Conservation (phyloP, 2,113 vertebrate genomes). For the Anseranas semipalmata region DNA sequence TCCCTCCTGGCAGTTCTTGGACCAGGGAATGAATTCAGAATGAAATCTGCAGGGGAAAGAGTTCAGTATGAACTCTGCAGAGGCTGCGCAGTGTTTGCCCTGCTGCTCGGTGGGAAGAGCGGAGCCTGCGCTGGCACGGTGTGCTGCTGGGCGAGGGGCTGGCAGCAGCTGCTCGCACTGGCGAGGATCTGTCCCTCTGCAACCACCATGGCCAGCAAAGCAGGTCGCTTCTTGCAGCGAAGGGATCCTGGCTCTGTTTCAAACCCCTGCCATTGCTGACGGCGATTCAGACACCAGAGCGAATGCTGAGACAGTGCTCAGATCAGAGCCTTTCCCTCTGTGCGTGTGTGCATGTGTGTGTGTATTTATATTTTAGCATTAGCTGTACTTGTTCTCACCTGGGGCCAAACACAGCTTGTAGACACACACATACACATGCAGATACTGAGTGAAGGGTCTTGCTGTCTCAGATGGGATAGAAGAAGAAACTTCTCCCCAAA, state of each 20-base stretch:
- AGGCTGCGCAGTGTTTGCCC: background rate
- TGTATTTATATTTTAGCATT: background rate
- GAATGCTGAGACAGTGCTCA: background rate
- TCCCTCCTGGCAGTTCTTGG: slow-evolving; percentile 3
- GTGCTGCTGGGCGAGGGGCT: background rate
- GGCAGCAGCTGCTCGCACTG: slow-evolving; percentile 4
- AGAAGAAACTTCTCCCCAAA: background rate
- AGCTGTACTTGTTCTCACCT: background rate
- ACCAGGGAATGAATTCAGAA: background rate
- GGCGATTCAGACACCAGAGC: background rate
- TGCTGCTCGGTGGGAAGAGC: background rate
- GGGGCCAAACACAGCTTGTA: background rate
- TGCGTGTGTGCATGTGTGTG: fast-evolving
- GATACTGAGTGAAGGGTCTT: background rate
- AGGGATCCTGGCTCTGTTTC: background rate
- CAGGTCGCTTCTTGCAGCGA: background rate
- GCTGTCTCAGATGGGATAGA: background rate
- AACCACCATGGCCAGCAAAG: background rate
- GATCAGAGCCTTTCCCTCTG: background rate
- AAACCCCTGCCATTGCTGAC: background rate
- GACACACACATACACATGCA: background rate
- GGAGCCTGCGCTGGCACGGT: background rate
- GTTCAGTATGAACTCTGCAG: background rate
- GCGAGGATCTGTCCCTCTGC: background rate
- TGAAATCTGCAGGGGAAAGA: background rate